These are phyloP conservation scores for Spodoptera littoralis DNA, from an alignment of 2,888 invertebrate species.

Conservation along the genomic window DNA sequence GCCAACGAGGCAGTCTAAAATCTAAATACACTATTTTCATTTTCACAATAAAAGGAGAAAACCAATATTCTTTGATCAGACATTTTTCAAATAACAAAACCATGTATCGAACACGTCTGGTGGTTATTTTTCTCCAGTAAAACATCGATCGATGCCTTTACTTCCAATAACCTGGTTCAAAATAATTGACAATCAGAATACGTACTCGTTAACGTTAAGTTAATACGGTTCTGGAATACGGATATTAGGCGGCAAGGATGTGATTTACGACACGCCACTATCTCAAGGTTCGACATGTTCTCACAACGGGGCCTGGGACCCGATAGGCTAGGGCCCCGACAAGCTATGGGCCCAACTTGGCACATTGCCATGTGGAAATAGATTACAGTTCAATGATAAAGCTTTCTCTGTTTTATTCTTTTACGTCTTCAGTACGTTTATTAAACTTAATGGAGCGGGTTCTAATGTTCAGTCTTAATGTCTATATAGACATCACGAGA, in stretches of 20 bases:
- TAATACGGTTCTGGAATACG: slow-evolving; percentile 36
- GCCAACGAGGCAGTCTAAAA: too few species aligned
- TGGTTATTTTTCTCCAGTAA: too few species aligned
- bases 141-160: slow-evolving; percentile 3
- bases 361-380: slow-evolving; percentile 6
- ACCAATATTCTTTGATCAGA: too few species aligned
- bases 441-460: not conserved
- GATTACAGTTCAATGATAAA: slow-evolving; percentile 19
- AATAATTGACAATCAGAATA: slow-evolving; percentile 33
- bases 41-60: too few species aligned
- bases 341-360: not conserved
- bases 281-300: slow-evolving; percentile 24
- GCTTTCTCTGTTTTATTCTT: slow-evolving; percentile 3
- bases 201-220: slow-evolving; percentile 23
- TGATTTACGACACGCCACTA: slow-evolving; percentile 40
- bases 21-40: too few species aligned
- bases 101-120: too few species aligned
- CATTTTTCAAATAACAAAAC: too few species aligned
- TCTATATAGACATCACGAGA: not conserved
- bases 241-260: slow-evolving; percentile 33
- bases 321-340: too few species aligned
- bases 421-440: slow-evolving; percentile 3
- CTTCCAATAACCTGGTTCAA: slow-evolving; percentile 9
- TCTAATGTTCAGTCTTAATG: not conserved
- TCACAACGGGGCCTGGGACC: not conserved